Base-by-base conservation (phyloP, 2,113 vertebrate species). In the Xiphophorus couchianus region DNA sequence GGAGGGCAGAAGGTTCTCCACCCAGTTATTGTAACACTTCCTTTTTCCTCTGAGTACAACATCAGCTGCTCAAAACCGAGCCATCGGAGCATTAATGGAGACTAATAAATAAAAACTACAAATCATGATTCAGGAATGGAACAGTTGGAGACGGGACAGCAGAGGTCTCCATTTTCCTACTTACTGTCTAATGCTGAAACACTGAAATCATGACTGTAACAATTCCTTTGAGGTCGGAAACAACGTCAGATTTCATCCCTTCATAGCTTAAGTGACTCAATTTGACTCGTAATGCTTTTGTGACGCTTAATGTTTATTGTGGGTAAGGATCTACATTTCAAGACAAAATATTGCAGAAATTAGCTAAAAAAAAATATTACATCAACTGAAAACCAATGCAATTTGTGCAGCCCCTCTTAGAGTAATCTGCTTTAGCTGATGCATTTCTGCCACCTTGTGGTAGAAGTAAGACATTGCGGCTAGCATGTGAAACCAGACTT, bases 21-120 rank as follows among this genome's bases (percentile, higher is more conserved):
- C 73, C 73, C 80, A 77, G 30, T 80, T 83, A 87, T 84, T 86
- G 77, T 58, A 39, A 54, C 62, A 84, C 85, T 84, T 88, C 86
- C 92, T 74, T 69, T 84, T 84, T 77, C 80, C 78, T 81, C 62
- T 30, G 48, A 64, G 58, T 78, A 28, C 66, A 68, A 73, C 60
- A 17, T 27, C 37, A 77, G 70, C 37, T 62, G 12, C 54, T 42
- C 27, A 5, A 61, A 62, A 63, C 31, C 31, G 73, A 77, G 63
- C 75, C 73, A 69, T 30, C 2, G 77, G 64, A 44, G 39, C 15
- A 75, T 71, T 66, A 76, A 81, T 77, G 9, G 25, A 67, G 35
- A 48, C n/a, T 25, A 1, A n/a, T 9, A 51, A 62, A 82, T 70
- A 4, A 62, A 1, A 13, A 68, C 19, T 14, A 60, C 17, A 54